phyloP scores from a whole-genome alignment of 2,113 vertebrate species.

The Carassius gibelio region DNA sequence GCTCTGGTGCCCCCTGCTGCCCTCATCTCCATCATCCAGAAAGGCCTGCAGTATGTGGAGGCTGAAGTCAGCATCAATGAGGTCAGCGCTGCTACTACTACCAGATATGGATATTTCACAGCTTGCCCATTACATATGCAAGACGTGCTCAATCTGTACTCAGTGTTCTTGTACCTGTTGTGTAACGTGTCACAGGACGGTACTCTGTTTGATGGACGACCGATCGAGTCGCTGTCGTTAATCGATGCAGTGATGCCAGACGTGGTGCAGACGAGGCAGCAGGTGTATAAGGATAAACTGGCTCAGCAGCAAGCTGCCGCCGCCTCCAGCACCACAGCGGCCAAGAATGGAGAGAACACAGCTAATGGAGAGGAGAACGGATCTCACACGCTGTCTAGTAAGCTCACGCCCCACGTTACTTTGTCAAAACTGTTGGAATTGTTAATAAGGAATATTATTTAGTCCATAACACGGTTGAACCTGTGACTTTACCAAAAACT shows the following conservation, averaged over 20 bases:
- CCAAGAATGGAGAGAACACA: conserved; percentile 95
- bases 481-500: not conserved
- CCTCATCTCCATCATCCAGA: conserved; percentile 99
- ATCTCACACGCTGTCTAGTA: conserved; percentile 91
- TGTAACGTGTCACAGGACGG: conserved; percentile 79
- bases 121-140: not conserved
- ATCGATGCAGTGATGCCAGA: conserved; percentile 98
- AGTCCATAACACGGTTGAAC: not conserved
- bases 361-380: conserved; percentile 97
- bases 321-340: conserved; percentile 75
- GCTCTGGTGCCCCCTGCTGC: conserved; percentile 98
- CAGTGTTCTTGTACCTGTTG: not conserved
- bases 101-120: not conserved
- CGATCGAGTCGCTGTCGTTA: conserved; percentile 96
- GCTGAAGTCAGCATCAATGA: conserved; percentile 99
- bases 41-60: conserved; percentile 99
- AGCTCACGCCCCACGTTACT: conserved; percentile 60
- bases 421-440: not conserved
- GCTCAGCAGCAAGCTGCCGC: conserved; percentile 91
- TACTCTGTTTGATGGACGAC: conserved; percentile 95
- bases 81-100: conserved; percentile 74
- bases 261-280: conserved; percentile 95
- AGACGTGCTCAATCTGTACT: not conserved
- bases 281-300: conserved; percentile 96
- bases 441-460: not conserved